These are phyloP conservation scores for Hephaestus fuliginosus DNA, from an alignment of 2,797 vertebrate species.

Conservation along the genomic window DNA sequence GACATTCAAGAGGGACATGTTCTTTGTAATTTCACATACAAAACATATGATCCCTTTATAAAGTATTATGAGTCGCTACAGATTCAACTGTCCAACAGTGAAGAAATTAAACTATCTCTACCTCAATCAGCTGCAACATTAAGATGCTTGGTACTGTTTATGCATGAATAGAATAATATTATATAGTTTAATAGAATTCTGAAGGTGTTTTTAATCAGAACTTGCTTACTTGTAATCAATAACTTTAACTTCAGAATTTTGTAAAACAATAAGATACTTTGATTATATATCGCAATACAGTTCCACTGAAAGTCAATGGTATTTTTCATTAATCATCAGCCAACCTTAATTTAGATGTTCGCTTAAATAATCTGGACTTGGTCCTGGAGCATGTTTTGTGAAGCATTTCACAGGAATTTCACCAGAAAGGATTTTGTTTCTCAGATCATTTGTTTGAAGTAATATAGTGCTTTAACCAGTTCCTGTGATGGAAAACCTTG, in stretches of 20 bases:
- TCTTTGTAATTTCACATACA: too few species aligned
- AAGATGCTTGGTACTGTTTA: too few species aligned
- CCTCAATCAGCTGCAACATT: too few species aligned
- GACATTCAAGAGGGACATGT: not conserved
- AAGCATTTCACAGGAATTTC: slow-evolving; percentile 7
- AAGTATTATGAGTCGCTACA: too few species aligned
- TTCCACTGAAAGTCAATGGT: not conserved
- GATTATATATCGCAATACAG: not conserved
- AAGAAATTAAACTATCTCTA: too few species aligned
- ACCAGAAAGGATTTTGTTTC: not conserved
- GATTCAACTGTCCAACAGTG: too few species aligned
- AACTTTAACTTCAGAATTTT: not conserved
- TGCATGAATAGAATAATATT: too few species aligned
- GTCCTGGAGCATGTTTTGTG: not conserved
- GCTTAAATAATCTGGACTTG: not conserved
- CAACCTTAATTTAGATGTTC: not conserved
- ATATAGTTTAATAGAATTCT: too few species aligned
- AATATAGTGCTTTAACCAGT: slow-evolving; percentile 4
- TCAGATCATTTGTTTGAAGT: not conserved
- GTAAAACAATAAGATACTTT: too few species aligned
- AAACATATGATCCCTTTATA: too few species aligned
- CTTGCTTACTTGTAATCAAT: not conserved
- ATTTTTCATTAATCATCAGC: not conserved
- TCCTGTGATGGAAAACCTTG: slow-evolving; percentile 14
- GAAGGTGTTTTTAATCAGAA: too few species aligned